Evolutionary conservation across 2,888 invertebrate genomes (phyloP), one percentile per base, ranked within the genome.

Genomic region (Synanthedon tipuliformis): DNA sequence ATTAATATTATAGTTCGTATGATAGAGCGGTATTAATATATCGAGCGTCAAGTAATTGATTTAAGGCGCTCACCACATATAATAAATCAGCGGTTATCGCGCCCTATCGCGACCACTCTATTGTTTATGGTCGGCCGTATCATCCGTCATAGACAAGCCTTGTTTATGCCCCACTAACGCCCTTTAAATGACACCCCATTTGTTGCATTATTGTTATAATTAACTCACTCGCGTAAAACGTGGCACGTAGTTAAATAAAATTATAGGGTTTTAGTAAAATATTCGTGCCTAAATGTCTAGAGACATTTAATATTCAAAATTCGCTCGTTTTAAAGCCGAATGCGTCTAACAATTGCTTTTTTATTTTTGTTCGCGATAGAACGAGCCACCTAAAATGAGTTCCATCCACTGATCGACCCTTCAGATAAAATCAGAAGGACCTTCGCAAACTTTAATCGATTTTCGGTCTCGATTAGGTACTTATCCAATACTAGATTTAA

Each of bases 81-180:
- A 61, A 82, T 84, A 80, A 81, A 80, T 84, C 83, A 79, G 60
- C 55, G 59, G 67, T 68, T 82, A 82, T 83, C 82, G 69, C 62
- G 56, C 64, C 56, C 68, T 78, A 82, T 78, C 80, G 71, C 52
- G 55, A 16, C 66, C 69, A 67, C 66, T 71, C 75, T 65, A 79
- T 80, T 82, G 80, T 83, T 75, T 81, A 75, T 76, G 75, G 71
- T 68, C 65, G 66, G 59, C 60, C 61, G 66, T 70, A 71, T 77
- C 79, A 74, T 80, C 72, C 72, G 78, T 82, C 81, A 81, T 62
- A 62, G 63, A 62, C 64, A 62, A 62, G 58, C 56, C 58, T 58
- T 67, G 61, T 64, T 62, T 65, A 66, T 59, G 58, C 57, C 53
- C 59, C 57, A 57, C 59, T 61, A 59, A 64, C 60, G 61, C 62